phyloP scores from a whole-genome alignment of 2,888 invertebrate genomes.

The Scelioninae gen. 2 region DNA sequence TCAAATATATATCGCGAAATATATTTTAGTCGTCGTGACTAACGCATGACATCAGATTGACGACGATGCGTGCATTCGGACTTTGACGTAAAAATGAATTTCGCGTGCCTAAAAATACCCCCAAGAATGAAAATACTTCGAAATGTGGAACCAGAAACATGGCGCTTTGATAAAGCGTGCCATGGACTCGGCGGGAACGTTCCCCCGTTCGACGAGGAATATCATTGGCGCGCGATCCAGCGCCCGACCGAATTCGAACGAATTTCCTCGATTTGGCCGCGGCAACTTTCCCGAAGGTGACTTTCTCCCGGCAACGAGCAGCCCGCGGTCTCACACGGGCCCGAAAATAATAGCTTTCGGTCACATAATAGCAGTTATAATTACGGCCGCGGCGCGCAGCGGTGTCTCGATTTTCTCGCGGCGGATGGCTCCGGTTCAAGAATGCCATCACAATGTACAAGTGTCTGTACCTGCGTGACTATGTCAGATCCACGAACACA shows the following conservation, averaged over 20 bases:
- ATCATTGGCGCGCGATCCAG: slow-evolving; percentile 10
- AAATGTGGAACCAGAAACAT: no score
- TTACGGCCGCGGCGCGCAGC: slow-evolving; percentile 37
- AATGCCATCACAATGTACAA: slow-evolving; percentile 61
- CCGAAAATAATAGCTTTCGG: slow-evolving; percentile 47
- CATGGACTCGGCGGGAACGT: slow-evolving; percentile 18
- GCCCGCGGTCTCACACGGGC: slow-evolving; percentile 20
- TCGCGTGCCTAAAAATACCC: no score
- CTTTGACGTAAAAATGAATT: no score
- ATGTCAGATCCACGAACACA: slow-evolving; percentile 66
- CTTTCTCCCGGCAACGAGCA: slow-evolving; percentile 28
- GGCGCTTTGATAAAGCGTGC: background rate
- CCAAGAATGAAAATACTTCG: no score
- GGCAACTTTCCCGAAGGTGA: slow-evolving; percentile 22
- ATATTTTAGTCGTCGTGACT: no score
- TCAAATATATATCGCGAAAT: no score
- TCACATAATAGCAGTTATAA: slow-evolving; percentile 53
- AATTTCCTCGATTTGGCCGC: slow-evolving; percentile 25
- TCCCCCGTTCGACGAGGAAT: slow-evolving; percentile 25
- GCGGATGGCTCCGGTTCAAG: slow-evolving; percentile 63
- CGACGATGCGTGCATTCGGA: no score
- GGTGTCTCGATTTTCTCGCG: slow-evolving; percentile 50
- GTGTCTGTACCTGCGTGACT: slow-evolving; percentile 59
- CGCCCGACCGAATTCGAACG: background rate
- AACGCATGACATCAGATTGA: no score